phyloP scores from a whole-genome alignment of 2,888 invertebrate species.

The Cerceris rybyensis region DNA sequence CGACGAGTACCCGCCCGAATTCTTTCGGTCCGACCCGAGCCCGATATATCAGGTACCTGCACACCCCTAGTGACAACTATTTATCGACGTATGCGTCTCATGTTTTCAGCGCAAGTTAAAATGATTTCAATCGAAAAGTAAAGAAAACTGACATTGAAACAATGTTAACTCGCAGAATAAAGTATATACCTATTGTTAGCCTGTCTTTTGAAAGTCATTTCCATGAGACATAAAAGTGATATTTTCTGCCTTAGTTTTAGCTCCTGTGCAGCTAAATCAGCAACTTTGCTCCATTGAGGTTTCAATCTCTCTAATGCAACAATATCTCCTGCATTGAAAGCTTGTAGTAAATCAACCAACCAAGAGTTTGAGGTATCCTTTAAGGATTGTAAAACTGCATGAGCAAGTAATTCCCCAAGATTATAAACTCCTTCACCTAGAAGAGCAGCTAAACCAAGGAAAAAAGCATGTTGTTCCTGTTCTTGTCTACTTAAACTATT shows the following conservation, averaged over 20 bases:
- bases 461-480: slow-evolving; percentile 91
- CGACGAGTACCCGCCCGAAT: too few species aligned
- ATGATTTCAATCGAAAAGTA: background rate
- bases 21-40: too few species aligned
- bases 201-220: slow-evolving; percentile 98
- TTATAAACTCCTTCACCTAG: slow-evolving; percentile 98
- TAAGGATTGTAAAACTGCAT: slow-evolving; percentile 94
- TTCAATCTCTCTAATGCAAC: slow-evolving; percentile 87
- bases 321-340: slow-evolving; percentile 94
- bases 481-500: slow-evolving; percentile 86
- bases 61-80: too few species aligned
- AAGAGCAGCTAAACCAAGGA: slow-evolving; percentile 96
- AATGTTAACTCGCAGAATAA: background rate
- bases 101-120: too few species aligned
- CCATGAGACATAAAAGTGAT: slow-evolving; percentile 97
- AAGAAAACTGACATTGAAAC: too few species aligned
- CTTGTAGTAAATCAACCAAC: slow-evolving; percentile 92
- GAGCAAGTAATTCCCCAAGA: slow-evolving; percentile 97
- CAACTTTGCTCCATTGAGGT: slow-evolving; percentile 89
- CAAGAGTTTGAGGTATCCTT: slow-evolving; percentile 92
- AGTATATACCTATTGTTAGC: slow-evolving; percentile 87
- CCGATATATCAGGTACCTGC: too few species aligned
- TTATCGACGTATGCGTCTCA: too few species aligned
- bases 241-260: slow-evolving; percentile 94
- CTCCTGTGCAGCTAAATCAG: slow-evolving; percentile 92